Percentiles rank a stretch among this genome's conserved stretches.
phyloP scores from a whole-genome alignment of 2,888 invertebrate genomes.

The Platycheirus rosarum region DNA sequence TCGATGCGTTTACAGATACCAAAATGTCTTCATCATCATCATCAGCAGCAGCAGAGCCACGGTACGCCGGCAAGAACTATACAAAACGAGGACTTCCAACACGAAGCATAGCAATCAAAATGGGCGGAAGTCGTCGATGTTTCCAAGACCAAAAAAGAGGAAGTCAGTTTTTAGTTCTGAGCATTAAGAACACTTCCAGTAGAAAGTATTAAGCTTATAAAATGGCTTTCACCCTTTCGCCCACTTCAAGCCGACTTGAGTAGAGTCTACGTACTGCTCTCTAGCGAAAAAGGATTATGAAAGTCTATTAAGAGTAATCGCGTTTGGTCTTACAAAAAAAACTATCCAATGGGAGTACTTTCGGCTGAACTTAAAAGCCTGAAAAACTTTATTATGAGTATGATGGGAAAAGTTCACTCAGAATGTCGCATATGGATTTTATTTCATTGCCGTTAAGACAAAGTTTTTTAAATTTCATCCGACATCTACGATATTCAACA shows the following conservation, averaged over 20 bases:
- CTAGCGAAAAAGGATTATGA: conserved; percentile 70
- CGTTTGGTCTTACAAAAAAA: conserved; percentile 47
- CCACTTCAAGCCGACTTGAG: conserved; percentile 37
- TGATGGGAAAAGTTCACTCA: conserved; percentile 72
- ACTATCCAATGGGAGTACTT: conserved; percentile 64
- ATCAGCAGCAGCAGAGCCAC: conserved; percentile 30
- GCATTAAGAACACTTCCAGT: conserved; percentile 69
- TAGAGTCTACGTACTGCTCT: conserved; percentile 27
- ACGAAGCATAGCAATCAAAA: conserved; percentile 67
- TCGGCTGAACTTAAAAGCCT: conserved; percentile 68
- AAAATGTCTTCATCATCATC: conserved; percentile 70
- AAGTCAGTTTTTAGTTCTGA: conserved; percentile 70
- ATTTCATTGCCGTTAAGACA: conserved; percentile 57
- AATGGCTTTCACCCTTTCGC: conserved; percentile 56
- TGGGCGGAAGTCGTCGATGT: conserved; percentile 73
- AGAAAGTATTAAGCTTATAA: conserved; percentile 69
- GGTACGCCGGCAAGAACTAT: conserved; percentile 31
- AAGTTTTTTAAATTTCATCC: conserved; percentile 59
- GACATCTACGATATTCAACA: conserved; percentile 32
- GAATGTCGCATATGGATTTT: conserved; percentile 73
- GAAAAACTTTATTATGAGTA: conserved; percentile 72
- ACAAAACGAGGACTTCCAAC: conserved; percentile 56
- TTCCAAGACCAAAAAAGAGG: conserved; percentile 62
- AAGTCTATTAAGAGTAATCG: conserved; percentile 73
- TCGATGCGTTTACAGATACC: conserved; percentile 61